Base-by-base conservation (phyloP, 2,113 vertebrate species). In the Protobothrops mucrosquamatus region DNA sequence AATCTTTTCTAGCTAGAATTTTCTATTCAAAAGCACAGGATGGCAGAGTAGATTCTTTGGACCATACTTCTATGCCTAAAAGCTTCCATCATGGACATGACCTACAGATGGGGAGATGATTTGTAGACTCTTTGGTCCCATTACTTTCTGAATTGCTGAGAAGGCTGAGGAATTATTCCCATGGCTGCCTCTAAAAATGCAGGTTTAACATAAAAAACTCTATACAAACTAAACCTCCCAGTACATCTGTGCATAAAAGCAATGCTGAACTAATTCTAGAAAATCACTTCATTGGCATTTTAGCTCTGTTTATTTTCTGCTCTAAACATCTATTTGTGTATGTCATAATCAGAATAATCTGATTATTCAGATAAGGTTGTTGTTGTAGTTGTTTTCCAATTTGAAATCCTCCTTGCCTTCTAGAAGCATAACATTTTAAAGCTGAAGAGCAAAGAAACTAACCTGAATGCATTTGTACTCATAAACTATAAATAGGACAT, bases 401-500 rank as follows among this genome's bases (percentile, higher is more conserved):
- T 85, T 89, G 87, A 89, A 92, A 81, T 89, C 89, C 7, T 89
- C 10, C 8, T 24, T 88, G 86, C n/a, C 61, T 46, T 92, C 52
- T 29, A 85, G 52, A 52, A 43, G 54, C 26, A 57, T 81, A 88
- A 43, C 23, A n/a, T 81, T 92, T 92, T 87, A 89, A 81, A 92
- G 81, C 52, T 57, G 48, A 89, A 39, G 61, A 89, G 87, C 51
- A 81, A 89, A 89, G 52, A 85, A 26, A 69, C 15, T 85, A 92
- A 89, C 52, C 52, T 89, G 87, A 89, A 85, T 92, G 56, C 61
- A 85, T 81, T 89, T 85, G 24, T 52, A 92, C 87, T 89, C 87
- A 89, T 92, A 92, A 89, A 92, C 43, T 48, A 89, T 92, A 92
- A 85, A 89, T 92, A 59, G 87, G 52, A 29, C 39, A 89, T 89